Conservation (phyloP, 2,888 invertebrate species). For the Prenolepis imparis region DNA sequence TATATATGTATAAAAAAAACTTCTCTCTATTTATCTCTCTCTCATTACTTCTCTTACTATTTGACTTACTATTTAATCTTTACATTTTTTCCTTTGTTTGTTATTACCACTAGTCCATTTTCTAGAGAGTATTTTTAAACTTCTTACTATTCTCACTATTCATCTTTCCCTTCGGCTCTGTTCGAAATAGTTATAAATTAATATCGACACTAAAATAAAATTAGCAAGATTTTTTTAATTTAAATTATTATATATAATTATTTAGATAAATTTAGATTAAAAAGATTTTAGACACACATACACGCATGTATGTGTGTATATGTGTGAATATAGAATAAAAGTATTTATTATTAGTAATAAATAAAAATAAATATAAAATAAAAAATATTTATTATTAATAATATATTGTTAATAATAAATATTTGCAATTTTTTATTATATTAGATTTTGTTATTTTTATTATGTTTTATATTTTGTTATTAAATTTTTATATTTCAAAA, state of each 20-base stretch:
- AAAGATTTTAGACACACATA: neutral
- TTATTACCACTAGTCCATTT: constrained; percentile 34
- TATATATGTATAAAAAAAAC: neutral
- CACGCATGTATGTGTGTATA: neutral
- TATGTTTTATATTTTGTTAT: too few species aligned
- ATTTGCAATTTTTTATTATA: too few species aligned
- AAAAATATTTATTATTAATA: too few species aligned
- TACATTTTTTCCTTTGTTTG: constrained; percentile 17
- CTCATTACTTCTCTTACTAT: constrained; percentile 35
- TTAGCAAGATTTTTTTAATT: neutral
- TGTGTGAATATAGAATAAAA: too few species aligned
- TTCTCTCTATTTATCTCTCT: constrained; percentile 35
- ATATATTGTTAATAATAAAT: too few species aligned
- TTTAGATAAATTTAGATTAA: neutral
- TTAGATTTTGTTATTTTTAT: too few species aligned
- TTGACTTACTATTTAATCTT: constrained; percentile 44
- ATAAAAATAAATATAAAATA: too few species aligned
- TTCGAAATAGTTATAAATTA: constrained; percentile 56
- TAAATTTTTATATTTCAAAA: neutral
- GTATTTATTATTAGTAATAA: too few species aligned
- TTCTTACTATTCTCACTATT: constrained; percentile 56
- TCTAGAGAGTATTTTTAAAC: constrained; percentile 64
- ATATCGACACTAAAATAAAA: neutral
- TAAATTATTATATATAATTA: neutral
- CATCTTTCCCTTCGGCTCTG: constrained; percentile 60